phyloP scores from a whole-genome alignment of 2,113 vertebrate genomes.

The Tichodroma muraria region DNA sequence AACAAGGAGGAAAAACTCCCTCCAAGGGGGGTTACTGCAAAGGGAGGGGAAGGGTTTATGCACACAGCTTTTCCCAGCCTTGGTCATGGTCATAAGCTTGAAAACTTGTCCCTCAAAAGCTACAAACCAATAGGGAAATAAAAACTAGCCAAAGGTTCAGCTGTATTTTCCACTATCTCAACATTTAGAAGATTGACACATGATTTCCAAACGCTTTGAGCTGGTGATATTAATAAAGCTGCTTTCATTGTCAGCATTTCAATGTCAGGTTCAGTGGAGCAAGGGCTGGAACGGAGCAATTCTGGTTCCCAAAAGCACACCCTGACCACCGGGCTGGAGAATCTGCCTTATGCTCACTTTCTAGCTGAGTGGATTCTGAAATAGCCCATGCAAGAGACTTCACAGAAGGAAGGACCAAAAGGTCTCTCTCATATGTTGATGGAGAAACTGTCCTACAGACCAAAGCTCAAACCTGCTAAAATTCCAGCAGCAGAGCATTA shows the following conservation, averaged over 20 bases:
- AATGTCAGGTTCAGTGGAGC: conserved; percentile 26
- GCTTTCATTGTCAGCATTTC: conserved; percentile 22
- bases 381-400: neutral
- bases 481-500: neutral
- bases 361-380: neutral
- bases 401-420: neutral
- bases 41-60: neutral
- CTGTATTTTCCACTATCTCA: neutral
- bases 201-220: neutral
- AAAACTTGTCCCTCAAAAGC: neutral
- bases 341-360: neutral
- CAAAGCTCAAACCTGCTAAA: neutral
- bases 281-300: neutral
- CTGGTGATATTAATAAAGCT: conserved; percentile 26
- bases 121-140: conserved; percentile 8
- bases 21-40: neutral
- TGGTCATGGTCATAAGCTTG: neutral
- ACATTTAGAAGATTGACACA: neutral
- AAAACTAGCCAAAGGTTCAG: neutral
- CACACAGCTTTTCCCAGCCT: neutral
- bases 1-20: neutral
- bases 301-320: neutral
- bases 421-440: neutral
- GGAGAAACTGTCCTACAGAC: neutral
- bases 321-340: neutral